Evolutionary conservation across 2,888 invertebrate genomes (phyloP), one percentile per base, ranked within the genome.

Genomic region (Stegana nigrithorax): DNA sequence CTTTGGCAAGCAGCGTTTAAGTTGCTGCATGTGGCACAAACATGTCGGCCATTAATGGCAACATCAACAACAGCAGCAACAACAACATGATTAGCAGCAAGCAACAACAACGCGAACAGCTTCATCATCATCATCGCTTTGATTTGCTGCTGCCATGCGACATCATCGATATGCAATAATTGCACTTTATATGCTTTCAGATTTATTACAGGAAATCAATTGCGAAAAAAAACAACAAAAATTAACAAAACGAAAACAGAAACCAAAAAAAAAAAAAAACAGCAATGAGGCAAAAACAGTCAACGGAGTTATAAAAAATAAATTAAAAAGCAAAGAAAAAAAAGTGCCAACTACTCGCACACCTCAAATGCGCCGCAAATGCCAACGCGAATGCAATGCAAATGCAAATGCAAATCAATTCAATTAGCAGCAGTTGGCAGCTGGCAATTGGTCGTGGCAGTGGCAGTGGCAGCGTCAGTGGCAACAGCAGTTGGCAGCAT

Each of bases 341-440:
- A 44, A 12, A 14, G 14, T 44, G 44, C n/a, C 21, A 23, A n/a
- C n/a, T n/a, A n/a, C n/a, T n/a, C n/a, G 25, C 47, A 4, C 53
- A 55, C 53, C 32, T 55, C 53, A 36, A 55, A 55, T 21, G 53
- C 23, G 23, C 53, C 53, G 36, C 53, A 50, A 25, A 25, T 26
- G 47, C 25, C 5, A 12, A 8, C 6, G 10, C n/a, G 6, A 12
- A n/a, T n/a, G 39, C 39, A 14, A n/a, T 12, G 42, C 42, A n/a
- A 6, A 1, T 2, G 4, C 42, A 14, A 26, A 14, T 50, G 51
- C 73, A 75, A 72, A 69, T 72, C 71, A 68, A 72, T 67, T 66
- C 65, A 63, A 68, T 71, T 69, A 63, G 65, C 69, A 39, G 14
- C 53, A 55, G 25, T 47, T 47, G n/a, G 39, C 39, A 32, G 61